These are phyloP conservation scores for Coenonympha glycerion DNA, from an alignment of 2,888 invertebrate species.

Conservation along the genomic window DNA sequence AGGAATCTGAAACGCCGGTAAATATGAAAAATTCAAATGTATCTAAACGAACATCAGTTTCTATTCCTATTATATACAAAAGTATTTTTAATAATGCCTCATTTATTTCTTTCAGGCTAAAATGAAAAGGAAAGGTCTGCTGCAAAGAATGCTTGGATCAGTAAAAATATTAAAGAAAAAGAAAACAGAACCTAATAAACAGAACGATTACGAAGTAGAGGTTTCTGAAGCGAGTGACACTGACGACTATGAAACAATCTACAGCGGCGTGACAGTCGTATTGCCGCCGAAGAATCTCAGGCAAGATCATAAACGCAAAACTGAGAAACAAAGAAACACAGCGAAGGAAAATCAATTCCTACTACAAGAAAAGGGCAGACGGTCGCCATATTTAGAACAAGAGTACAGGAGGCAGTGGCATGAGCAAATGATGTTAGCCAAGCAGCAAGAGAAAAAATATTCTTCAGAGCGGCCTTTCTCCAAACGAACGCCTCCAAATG, in stretches of 20 bases:
- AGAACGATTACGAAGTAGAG: slow-evolving; percentile 25
- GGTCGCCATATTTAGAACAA: slow-evolving; percentile 50
- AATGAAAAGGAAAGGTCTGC: slow-evolving; percentile 40
- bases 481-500: slow-evolving; percentile 13
- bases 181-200: slow-evolving; percentile 24
- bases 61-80: background rate
- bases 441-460: slow-evolving; percentile 22
- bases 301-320: background rate
- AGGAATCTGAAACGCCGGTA: slow-evolving; percentile 27
- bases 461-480: slow-evolving; percentile 26
- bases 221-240: slow-evolving; percentile 40
- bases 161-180: slow-evolving; percentile 44
- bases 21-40: background rate
- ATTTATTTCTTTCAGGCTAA: slow-evolving; percentile 26
- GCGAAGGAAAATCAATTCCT: background rate
- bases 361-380: slow-evolving; percentile 13
- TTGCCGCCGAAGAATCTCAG: background rate
- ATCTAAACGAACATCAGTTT: too few species aligned
- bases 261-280: slow-evolving; percentile 38
- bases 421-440: slow-evolving; percentile 43
- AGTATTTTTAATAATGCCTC: background rate
- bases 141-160: slow-evolving; percentile 49
- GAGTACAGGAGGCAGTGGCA: slow-evolving; percentile 53
- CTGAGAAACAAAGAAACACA: background rate
- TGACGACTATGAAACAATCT: slow-evolving; percentile 50